Conservation (phyloP, 2,888 invertebrate genomes). For the Aleiodes leptofemur region DNA sequence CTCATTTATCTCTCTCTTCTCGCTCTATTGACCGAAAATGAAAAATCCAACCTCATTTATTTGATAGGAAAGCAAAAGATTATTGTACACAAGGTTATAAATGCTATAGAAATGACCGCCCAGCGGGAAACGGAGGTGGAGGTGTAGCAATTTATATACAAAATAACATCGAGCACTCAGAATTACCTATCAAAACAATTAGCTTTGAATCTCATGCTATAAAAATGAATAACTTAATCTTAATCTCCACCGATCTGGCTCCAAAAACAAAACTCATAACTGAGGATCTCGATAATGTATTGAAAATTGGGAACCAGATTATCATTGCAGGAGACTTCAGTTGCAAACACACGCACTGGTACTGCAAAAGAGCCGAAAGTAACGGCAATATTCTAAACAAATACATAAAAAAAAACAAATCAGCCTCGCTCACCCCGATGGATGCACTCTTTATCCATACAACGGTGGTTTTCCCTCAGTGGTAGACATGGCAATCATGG, state of each 20-base stretch:
- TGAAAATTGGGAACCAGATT: neutral
- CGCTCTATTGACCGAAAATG: too few relatives aligned
- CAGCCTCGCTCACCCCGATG: neutral
- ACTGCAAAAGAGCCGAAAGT: neutral
- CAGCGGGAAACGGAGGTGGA: neutral
- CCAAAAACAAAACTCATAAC: neutral
- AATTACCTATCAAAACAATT: neutral
- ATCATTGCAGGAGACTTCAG: neutral
- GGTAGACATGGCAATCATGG: constrained; percentile 9
- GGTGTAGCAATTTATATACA: constrained; percentile 13
- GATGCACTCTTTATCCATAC: neutral
- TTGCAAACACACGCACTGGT: neutral
- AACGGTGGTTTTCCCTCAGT: neutral
- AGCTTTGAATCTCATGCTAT: neutral
- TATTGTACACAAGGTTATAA: neutral
- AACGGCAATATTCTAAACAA: neutral
- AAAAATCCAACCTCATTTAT: too few relatives aligned
- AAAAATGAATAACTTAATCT: neutral
- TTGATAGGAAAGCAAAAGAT: neutral
- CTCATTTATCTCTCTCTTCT: too few relatives aligned
- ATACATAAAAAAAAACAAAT: neutral
- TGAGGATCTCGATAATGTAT: neutral
- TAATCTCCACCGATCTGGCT: neutral
- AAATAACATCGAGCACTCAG: neutral
- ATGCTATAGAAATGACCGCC: neutral